A percentile compares a stretch with the other conserved stretches of the same genome.
Evolutionary conservation across 1,140 invertebrate genomes (phyloP).

Genomic region (Drosophila funebris): DNA sequence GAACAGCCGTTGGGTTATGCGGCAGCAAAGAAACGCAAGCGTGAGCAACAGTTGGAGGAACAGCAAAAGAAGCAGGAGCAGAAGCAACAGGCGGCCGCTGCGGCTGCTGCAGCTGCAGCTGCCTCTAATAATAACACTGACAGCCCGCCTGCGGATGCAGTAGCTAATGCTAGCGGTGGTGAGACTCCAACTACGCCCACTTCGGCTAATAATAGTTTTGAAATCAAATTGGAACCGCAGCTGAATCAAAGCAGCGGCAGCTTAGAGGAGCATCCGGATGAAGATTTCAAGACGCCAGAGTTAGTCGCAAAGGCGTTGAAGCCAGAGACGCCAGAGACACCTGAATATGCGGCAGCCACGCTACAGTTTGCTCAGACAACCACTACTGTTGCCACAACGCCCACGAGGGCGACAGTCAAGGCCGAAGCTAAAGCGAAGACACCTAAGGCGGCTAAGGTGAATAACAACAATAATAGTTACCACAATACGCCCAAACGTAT

Average conservation of each 20-base stretch:
- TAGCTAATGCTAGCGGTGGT: conserved; percentile 17
- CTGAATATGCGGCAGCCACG: conserved; percentile 77
- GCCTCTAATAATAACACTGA: conserved; percentile 51
- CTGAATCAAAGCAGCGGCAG: conserved; percentile 66
- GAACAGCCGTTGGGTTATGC: conserved; percentile 93
- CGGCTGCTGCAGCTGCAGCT: conserved; percentile 69
- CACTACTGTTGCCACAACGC: conserved; percentile 29
- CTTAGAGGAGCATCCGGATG: conserved; percentile 59
- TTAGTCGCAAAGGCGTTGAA: conserved; percentile 79
- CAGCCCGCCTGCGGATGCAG: conserved; percentile 57
- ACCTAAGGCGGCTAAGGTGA: conserved; percentile 51
- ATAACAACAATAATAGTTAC: conserved; percentile 72
- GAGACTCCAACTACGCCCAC: conserved; percentile 68
- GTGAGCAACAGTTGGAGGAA: conserved; percentile 91
- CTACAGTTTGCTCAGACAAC: conserved; percentile 64
- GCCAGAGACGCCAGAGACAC: conserved; percentile 79
- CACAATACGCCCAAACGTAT: conserved; percentile 75
- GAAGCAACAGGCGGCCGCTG: conserved; percentile 85
- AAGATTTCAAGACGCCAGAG: conserved; percentile 53
- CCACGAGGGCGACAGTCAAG: conserved; percentile 28
- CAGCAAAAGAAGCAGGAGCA: conserved; percentile 88
- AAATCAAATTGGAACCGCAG: conserved; percentile 73
- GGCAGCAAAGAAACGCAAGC: conserved; percentile 86
- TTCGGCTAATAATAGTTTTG: conserved; percentile 67
- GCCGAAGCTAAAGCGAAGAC: conserved; percentile 35